A percentile compares a stretch with the other conserved stretches of the same genome.
Conservation (phyloP, 1,140 invertebrate genomes). For the Mamestra configurata region DNA sequence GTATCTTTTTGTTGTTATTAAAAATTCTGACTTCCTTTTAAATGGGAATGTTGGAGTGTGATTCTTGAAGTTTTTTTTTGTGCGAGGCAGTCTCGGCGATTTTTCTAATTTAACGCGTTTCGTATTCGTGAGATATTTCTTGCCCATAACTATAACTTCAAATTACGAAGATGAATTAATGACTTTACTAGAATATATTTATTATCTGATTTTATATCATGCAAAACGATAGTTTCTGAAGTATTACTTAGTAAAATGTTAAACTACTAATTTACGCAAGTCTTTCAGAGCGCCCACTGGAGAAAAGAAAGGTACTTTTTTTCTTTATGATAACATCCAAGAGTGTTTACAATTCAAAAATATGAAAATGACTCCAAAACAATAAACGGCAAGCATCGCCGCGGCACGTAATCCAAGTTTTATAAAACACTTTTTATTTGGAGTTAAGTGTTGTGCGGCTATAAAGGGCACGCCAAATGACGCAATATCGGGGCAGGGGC, state of each 20-base stretch:
- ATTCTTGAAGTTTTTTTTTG: neutral
- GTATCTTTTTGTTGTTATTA: constrained; percentile 53
- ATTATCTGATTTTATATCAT: no score
- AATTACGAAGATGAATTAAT: no score
- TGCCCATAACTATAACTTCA: no score
- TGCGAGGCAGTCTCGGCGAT: neutral
- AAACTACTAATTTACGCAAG: neutral
- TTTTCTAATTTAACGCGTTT: neutral
- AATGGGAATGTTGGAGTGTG: constrained; percentile 24
- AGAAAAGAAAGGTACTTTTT: no score
- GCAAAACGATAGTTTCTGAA: neutral
- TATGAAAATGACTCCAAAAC: constrained; percentile 49
- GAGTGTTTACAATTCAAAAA: constrained; percentile 39
- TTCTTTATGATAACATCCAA: neutral
- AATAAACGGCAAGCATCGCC: constrained; percentile 48
- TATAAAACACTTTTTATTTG: constrained; percentile 85
- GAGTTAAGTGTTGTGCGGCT: constrained; percentile 81
- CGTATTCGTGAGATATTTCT: no score
- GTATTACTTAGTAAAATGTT: neutral
- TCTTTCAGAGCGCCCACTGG: neutral
- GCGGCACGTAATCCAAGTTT: constrained; percentile 62
- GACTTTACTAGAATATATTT: no score
- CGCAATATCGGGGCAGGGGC: constrained; percentile 70
- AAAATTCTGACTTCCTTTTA: constrained; percentile 50
- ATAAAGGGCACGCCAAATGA: constrained; percentile 82